phyloP scores from a whole-genome alignment of 2,113 vertebrate species.

The Ariopsis seemanni region DNA sequence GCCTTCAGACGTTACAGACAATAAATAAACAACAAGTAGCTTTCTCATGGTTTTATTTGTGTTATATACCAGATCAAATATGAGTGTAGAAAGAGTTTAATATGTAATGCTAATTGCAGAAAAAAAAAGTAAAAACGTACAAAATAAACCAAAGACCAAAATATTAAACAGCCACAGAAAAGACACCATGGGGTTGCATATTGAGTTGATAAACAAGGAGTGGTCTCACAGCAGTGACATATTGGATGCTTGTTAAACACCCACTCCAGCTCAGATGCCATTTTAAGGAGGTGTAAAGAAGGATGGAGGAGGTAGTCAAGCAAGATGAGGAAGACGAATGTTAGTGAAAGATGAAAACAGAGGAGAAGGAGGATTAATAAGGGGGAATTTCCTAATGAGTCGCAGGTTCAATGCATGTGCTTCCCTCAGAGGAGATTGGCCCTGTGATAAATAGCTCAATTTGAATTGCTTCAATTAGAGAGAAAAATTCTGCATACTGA shows the following conservation, averaged over 20 bases:
- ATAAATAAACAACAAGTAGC: not conserved
- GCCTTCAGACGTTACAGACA: not conserved
- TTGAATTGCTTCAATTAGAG: conserved; percentile 48
- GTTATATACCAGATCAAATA: not conserved
- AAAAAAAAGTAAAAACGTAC: not conserved
- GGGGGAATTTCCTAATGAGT: conserved; percentile 48
- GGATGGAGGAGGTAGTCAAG: conserved; percentile 25
- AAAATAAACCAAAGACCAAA: not conserved
- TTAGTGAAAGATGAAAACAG: conserved; percentile 36
- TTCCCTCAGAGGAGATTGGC: conserved; percentile 43
- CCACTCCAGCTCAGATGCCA: not conserved
- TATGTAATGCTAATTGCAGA: not conserved
- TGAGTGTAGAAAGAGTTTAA: not conserved
- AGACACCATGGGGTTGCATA: not conserved
- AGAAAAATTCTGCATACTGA: conserved; percentile 44
- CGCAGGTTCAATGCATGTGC: conserved; percentile 42
- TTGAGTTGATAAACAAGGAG: not conserved
- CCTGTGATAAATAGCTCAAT: conserved; percentile 52
- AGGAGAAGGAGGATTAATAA: conserved; percentile 35
- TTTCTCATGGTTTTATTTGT: not conserved
- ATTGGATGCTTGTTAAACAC: not conserved
- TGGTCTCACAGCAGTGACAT: not conserved
- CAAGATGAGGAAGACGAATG: conserved; percentile 41
- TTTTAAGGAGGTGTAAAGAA: not conserved
- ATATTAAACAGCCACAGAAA: not conserved